Evolutionary conservation across 2,797 vertebrate genomes (phyloP).

Genomic region (Nothura maculosa): DNA sequence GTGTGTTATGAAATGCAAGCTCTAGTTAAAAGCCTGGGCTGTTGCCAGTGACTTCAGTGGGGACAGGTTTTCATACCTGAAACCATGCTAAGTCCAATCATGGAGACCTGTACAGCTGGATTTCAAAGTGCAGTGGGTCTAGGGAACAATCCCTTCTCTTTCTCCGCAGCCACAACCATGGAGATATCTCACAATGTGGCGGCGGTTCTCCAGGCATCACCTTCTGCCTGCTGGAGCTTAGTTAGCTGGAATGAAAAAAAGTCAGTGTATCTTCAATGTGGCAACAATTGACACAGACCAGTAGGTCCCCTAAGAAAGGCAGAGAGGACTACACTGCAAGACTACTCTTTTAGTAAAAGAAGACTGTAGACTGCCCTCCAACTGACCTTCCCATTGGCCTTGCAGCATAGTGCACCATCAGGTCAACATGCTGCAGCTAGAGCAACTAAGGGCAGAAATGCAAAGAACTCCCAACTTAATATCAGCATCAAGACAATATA

Average conservation of each 20-base stretch:
- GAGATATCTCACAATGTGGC: not conserved
- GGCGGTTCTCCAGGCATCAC: not conserved
- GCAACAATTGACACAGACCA: not conserved
- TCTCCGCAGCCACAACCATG: not conserved
- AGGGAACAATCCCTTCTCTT: not conserved
- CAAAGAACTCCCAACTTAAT: not conserved
- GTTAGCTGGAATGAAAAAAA: not conserved
- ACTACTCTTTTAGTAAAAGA: not conserved
- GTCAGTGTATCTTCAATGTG: not conserved
- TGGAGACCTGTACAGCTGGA: not conserved
- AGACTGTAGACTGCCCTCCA: no score
- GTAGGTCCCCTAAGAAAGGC: not conserved
- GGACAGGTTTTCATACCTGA: not conserved
- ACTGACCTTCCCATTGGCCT: not conserved
- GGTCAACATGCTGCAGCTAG: not conserved
- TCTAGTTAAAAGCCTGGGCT: not conserved
- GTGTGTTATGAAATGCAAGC: not conserved
- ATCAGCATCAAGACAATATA: not conserved
- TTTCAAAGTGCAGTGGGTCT: not conserved
- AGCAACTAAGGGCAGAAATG: not conserved
- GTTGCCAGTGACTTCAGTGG: not conserved
- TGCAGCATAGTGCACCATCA: not conserved
- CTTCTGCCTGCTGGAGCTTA: no score
- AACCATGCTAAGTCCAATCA: not conserved
- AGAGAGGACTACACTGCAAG: not conserved